Evolutionary conservation across 2,797 vertebrate genomes (phyloP).

Genomic region (Acrossocheilus fasciatus): DNA sequence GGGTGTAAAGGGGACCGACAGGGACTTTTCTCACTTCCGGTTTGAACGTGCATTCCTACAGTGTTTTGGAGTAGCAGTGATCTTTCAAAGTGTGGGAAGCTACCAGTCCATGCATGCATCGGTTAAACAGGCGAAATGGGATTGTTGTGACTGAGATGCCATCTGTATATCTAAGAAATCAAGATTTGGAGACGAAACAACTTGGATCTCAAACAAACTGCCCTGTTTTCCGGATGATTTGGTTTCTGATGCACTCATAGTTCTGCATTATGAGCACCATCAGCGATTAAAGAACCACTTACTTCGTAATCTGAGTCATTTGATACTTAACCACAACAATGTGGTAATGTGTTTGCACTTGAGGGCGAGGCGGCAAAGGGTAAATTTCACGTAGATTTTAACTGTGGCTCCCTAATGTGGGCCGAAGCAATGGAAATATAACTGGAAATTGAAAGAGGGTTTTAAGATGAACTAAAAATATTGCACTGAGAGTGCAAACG

Average conservation of each 20-base stretch:
- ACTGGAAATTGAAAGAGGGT: conserved; percentile 34
- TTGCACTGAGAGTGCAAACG: conserved; percentile 34
- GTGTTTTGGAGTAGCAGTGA: not conserved
- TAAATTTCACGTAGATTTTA: conserved; percentile 4
- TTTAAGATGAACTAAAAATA: conserved; percentile 49
- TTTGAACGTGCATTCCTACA: not conserved
- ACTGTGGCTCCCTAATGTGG: not conserved
- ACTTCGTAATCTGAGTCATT: conserved; percentile 8
- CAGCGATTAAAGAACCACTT: not conserved
- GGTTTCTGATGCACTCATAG: not conserved
- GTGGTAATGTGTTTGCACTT: conserved; percentile 23
- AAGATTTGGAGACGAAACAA: conserved; percentile 19
- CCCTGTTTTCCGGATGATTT: not conserved
- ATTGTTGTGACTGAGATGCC: conserved; percentile 32
- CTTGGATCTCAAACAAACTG: not conserved
- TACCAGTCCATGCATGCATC: conserved; percentile 20
- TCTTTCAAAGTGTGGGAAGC: conserved; percentile 20
- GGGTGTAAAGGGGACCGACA: not conserved
- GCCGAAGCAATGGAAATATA: conserved; percentile 19
- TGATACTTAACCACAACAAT: conserved; percentile 27
- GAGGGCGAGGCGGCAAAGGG: not conserved
- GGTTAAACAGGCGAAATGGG: not conserved
- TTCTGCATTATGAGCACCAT: not conserved
- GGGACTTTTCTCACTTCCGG: not conserved
- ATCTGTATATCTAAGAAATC: conserved; percentile 28